phyloP scores from a whole-genome alignment of 2,888 invertebrate genomes.

The Steinernema hermaphroditum region DNA sequence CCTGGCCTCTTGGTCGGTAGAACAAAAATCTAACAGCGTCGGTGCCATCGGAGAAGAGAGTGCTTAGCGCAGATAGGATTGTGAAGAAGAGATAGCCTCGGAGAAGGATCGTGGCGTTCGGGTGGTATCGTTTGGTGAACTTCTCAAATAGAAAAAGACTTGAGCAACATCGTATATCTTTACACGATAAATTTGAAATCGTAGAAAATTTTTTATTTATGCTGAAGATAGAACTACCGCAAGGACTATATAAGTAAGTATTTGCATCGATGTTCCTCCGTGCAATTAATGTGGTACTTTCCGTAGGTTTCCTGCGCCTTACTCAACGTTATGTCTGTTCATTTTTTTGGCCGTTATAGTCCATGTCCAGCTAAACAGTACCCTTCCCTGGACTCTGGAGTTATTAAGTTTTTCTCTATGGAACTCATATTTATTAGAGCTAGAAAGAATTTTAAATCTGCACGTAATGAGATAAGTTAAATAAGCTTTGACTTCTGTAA shows the following conservation, averaged over 20 bases:
- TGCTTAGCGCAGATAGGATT: not conserved
- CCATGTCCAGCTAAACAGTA: too few relatives aligned
- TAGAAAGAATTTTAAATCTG: too few relatives aligned
- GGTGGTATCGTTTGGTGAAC: conserved; percentile 8
- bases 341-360: too few relatives aligned
- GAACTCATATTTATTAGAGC: too few relatives aligned
- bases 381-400: too few relatives aligned
- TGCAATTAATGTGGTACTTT: too few relatives aligned
- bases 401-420: too few relatives aligned
- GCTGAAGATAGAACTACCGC: too few relatives aligned
- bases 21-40: not conserved
- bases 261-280: not conserved
- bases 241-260: not conserved
- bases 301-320: too few relatives aligned
- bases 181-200: not conserved
- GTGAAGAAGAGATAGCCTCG: conserved; percentile 17
- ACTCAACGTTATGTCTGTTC: too few relatives aligned
- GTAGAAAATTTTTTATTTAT: not conserved
- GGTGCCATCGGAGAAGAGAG: not conserved
- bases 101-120: conserved; percentile 10
- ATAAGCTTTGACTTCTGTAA: too few relatives aligned
- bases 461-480: too few relatives aligned
- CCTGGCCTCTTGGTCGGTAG: not conserved
- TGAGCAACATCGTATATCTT: not conserved
- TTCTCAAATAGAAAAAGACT: not conserved